Percentiles rank a stretch among this genome's conserved stretches.
phyloP scores from a whole-genome alignment of 1,140 invertebrate species.

The Lethrus apterus region DNA sequence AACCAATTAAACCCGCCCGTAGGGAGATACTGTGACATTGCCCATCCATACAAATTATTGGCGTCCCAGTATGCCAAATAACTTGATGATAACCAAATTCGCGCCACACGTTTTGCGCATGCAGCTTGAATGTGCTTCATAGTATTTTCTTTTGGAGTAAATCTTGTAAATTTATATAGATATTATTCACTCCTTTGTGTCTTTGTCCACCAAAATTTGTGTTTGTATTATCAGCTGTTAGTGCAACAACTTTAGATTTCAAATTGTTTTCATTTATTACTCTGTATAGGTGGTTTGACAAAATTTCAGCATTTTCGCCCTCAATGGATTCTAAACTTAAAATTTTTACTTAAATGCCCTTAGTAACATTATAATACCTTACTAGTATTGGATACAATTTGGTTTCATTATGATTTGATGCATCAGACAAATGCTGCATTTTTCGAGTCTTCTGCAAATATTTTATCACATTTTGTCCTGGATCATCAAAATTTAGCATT shows the following conservation, averaged over 20 bases:
- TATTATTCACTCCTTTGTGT: conserved; percentile 19
- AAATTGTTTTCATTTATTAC: conserved; percentile 19
- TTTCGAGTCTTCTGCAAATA: conserved; percentile 18
- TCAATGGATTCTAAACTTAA: conserved; percentile 19
- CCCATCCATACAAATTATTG: too few species aligned
- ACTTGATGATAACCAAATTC: too few species aligned
- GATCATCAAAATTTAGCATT: conserved; percentile 17
- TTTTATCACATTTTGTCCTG: conserved; percentile 17
- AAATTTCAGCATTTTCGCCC: conserved; percentile 7
- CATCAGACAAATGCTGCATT: conserved; percentile 17
- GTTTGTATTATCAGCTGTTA: conserved; percentile 19
- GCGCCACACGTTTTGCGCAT: too few species aligned
- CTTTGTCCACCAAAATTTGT: conserved; percentile 19
- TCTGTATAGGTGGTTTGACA: conserved; percentile 16
- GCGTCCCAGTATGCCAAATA: too few species aligned
- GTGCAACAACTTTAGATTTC: conserved; percentile 19
- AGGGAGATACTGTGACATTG: too few species aligned
- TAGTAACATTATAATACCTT: conserved; percentile 9
- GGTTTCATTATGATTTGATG: conserved; percentile 17
- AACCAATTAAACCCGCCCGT: too few species aligned
- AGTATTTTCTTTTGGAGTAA: conserved; percentile 17
- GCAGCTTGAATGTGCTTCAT: too few species aligned
- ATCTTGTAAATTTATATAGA: conserved; percentile 20
- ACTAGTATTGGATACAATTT: conserved; percentile 19
- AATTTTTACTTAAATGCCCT: conserved; percentile 18